Evolutionary conservation across 2,113 vertebrate genomes (phyloP).

Genomic region (Leiothrix lutea): DNA sequence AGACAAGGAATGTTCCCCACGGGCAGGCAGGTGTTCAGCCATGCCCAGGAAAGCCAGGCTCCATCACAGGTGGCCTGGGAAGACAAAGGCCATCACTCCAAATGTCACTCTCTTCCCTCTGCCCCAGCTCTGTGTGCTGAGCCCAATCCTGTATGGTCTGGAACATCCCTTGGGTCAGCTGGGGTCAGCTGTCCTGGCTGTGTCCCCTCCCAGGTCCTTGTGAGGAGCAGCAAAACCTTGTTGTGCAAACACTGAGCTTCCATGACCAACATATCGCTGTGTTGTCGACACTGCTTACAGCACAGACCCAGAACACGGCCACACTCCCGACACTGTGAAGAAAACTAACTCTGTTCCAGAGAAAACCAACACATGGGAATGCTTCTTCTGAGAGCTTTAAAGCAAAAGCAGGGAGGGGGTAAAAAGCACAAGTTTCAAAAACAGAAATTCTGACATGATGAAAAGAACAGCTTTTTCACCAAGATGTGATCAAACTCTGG

Average conservation of each 20-base stretch:
- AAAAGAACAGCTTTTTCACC: rapidly evolving
- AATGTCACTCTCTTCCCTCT: not conserved
- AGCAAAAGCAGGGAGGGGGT: not conserved
- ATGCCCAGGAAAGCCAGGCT: not conserved
- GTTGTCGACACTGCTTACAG: not conserved
- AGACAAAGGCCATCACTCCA: not conserved
- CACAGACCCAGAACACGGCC: not conserved
- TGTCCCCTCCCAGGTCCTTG: not conserved
- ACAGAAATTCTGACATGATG: not conserved
- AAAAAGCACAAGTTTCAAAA: not conserved
- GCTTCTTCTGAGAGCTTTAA: not conserved
- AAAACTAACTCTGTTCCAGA: not conserved
- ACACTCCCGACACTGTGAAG: too few relatives aligned
- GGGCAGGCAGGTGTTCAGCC: not conserved
- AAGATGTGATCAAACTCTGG: not conserved
- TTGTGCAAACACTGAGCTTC: not conserved
- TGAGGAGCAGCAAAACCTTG: not conserved
- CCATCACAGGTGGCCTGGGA: not conserved
- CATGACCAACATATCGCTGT: not conserved
- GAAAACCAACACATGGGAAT: not conserved
- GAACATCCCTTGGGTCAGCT: too few relatives aligned
- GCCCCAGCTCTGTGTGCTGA: not conserved
- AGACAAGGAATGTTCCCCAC: not conserved
- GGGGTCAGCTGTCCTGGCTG: not conserved
- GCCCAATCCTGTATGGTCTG: not conserved